Percentiles rank a stretch among this genome's conserved stretches.
Conservation (phyloP, 2,888 invertebrate species). For the Alcis repandata region DNA sequence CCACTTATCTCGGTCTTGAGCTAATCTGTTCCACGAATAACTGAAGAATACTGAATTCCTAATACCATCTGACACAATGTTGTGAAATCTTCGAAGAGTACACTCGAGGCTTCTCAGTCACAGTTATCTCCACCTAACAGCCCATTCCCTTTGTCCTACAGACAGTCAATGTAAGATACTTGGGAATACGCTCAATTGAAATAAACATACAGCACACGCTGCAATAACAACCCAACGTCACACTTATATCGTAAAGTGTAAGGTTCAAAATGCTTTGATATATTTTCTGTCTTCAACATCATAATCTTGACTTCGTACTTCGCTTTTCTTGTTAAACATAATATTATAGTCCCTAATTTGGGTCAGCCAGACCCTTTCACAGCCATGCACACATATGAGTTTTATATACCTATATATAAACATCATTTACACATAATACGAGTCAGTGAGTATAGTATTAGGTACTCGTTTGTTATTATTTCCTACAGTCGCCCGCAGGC, state of each 20-base stretch:
- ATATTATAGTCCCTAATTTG: constrained; percentile 51
- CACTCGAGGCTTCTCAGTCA: constrained; percentile 7
- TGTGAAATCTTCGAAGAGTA: background rate
- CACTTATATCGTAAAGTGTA: background rate
- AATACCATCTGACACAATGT: background rate
- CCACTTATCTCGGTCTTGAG: no score
- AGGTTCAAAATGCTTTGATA: background rate
- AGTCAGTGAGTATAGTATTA: constrained; percentile 12
- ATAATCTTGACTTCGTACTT: constrained; percentile 41
- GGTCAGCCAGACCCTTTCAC: constrained; percentile 46
- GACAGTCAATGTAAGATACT: constrained; percentile 17
- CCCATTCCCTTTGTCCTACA: constrained; percentile 17
- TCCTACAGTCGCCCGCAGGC: background rate
- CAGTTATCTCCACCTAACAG: constrained; percentile 15
- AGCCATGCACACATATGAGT: constrained; percentile 38
- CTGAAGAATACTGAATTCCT: background rate
- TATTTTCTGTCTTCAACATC: constrained; percentile 12
- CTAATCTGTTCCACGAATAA: no score
- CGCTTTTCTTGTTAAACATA: constrained; percentile 48
- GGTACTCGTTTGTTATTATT: constrained; percentile 18
- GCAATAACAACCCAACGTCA: background rate
- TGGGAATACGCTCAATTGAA: constrained; percentile 20
- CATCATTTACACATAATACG: background rate
- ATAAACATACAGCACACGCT: constrained; percentile 12
- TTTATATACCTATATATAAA: constrained; percentile 39